Evolutionary conservation across 2,888 invertebrate species (phyloP), one percentile per base, ranked within the genome.

Genomic region (Chymomyza caudatula): DNA sequence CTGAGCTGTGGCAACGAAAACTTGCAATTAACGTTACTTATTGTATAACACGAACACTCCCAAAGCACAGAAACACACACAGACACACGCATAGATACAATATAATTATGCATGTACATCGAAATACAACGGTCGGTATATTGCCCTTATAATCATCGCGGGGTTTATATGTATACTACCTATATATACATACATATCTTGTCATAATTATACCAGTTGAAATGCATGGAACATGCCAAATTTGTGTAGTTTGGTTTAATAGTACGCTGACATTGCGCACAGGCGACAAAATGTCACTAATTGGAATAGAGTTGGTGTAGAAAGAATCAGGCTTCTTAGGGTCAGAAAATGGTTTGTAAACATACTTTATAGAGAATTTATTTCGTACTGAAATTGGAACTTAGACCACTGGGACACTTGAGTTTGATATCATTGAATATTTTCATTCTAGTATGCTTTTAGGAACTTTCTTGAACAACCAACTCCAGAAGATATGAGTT

Each of bases 11-110:
- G 68, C 69, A 74, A 76, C 69, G 66, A 81, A 81, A 85, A 82
- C 73, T 85, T 79, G 79, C 83, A 82, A 81, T 82, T 85, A 82
- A 79, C 78, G 76, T 77, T 71, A 71, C 65, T 64, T 66, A 71
- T 69, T 72, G 69, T 66, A 23, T 57, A 43, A 42, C 57, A 52
- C 19, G n/a, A 11, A 57, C 53, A 49, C 22, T n/a, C 15, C 42
- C 57, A 23, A 37, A 19, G 19, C 4, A 37, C 53, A 60, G 52
- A 49, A 42, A 62, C 60, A 49, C 37, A 20, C 57, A 15, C 43
- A 25, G 44, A 53, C 29, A 29, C 37, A 23, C 29, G 19, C 42
- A 23, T 1, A 20, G 4, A n/a, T 3, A 29, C 47, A 47, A 17
- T 47, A 19, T 47, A 47, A 47, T 47, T 47, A 47, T 47, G 47